These are phyloP conservation scores for Mercenaria mercenaria DNA, from an alignment of 1,140 invertebrate genomes.

Conservation along the genomic window DNA sequence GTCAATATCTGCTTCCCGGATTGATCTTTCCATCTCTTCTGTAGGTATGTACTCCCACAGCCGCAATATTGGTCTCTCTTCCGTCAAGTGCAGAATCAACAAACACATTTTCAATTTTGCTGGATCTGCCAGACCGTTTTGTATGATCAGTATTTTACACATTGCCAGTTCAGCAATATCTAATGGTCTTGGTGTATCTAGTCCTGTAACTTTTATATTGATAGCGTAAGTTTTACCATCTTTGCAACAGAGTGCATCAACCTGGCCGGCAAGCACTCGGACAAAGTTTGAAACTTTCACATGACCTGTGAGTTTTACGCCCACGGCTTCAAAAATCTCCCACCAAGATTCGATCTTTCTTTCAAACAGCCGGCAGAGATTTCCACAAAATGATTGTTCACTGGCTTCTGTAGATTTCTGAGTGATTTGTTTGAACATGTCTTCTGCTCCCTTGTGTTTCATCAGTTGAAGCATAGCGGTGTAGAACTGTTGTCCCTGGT, in stretches of 20 bases:
- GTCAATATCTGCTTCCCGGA: slow-evolving; percentile 79
- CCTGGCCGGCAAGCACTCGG: slow-evolving; percentile 78
- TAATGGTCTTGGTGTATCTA: slow-evolving; percentile 79
- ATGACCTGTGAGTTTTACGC: slow-evolving; percentile 78
- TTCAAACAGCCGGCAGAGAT: slow-evolving; percentile 78
- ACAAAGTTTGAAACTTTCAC: slow-evolving; percentile 81
- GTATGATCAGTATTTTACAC: slow-evolving; percentile 78
- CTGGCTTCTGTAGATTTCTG: slow-evolving; percentile 28
- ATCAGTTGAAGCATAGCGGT: slow-evolving; percentile 72
- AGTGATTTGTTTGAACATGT: slow-evolving; percentile 74
- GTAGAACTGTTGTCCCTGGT: slow-evolving; percentile 78
- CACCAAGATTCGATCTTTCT: slow-evolving; percentile 80
- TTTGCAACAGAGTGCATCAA: slow-evolving; percentile 76
- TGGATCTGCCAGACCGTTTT: slow-evolving; percentile 79
- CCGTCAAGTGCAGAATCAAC: slow-evolving; percentile 76
- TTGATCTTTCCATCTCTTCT: slow-evolving; percentile 78
- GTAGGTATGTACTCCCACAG: slow-evolving; percentile 79
- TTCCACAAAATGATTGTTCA: slow-evolving; percentile 74
- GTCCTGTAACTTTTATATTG: slow-evolving; percentile 78
- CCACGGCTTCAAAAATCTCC: slow-evolving; percentile 78
- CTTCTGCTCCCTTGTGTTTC: slow-evolving; percentile 74
- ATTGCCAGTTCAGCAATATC: slow-evolving; percentile 80
- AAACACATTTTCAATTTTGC: slow-evolving; percentile 73
- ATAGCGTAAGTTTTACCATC: slow-evolving; percentile 75
- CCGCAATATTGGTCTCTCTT: slow-evolving; percentile 78